Base-by-base conservation (phyloP, 2,113 vertebrate species). In the Narcine bancroftii region DNA sequence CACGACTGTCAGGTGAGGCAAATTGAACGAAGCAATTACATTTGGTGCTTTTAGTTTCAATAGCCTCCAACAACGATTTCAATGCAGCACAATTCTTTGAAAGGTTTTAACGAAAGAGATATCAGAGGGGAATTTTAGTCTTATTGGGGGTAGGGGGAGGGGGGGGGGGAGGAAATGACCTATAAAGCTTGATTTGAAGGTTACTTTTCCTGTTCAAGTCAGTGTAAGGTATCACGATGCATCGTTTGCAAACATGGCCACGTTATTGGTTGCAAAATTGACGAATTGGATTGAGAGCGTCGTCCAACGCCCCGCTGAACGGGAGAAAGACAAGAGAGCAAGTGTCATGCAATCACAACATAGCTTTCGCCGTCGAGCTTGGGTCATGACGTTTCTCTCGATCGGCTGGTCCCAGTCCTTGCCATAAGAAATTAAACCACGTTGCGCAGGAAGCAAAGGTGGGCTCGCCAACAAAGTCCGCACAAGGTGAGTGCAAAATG, bases 201-300 rank as follows among this genome's bases (percentile, higher is more conserved):
- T 87, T 87, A 87, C 0, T 15, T n/a, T 36, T 36, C 19, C 15
- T 83, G 47, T 33, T 56, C 1, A 21, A 33, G n/a, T n/a, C n/a
- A n/a, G 45, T 79, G 21, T 6, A 56, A 87, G 47, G 15, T 56
- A 4, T 85, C 81, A 17, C 36, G 81, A 63, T 87, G 81, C 81
- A 60, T 36, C 50, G 50, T 60, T 50, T 47, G 76, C 45, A 79
- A 79, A 53, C 53, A 60, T 63, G 81, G 33, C 1, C 36, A 63
- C 60, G 81, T 87, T 87, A 87, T 87, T 87, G 81, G 81, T 87
- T 60, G 81, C 5, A 39, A 60, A 60, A 6, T 39, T 39, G 53
- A 87, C 81, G 53, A 87, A 87, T 87, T 87, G 81, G 53, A 87
- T 60, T 63, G 53, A 63, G 81, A 60, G 81, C 24, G 15, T 87